These are phyloP conservation scores for Erannis defoliaria DNA, from an alignment of 2,888 invertebrate genomes.

Conservation along the genomic window DNA sequence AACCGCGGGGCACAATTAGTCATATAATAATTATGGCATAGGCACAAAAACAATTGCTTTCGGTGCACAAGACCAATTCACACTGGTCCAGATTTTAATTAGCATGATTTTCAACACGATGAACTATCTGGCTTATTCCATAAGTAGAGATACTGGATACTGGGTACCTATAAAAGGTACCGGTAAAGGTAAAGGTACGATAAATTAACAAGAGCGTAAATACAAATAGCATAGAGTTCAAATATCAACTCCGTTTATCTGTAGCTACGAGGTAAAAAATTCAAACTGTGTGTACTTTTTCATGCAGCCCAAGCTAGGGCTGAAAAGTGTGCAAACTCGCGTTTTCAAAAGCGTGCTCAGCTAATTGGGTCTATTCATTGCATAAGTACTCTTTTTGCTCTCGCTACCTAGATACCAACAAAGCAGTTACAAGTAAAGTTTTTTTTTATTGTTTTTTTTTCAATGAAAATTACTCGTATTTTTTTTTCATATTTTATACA, in stretches of 20 bases:
- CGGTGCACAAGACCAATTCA: too few relatives aligned
- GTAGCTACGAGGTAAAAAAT: neutral
- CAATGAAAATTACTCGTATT: too few relatives aligned
- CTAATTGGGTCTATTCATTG: constrained; percentile 50
- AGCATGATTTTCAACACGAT: too few relatives aligned
- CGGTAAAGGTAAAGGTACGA: too few relatives aligned
- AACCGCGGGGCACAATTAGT: too few relatives aligned
- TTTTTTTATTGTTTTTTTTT: neutral
- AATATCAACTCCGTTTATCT: neutral
- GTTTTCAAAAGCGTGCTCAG: constrained; percentile 16
- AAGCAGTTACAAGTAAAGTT: neutral
- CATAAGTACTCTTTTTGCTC: constrained; percentile 34
- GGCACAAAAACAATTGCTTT: too few relatives aligned
- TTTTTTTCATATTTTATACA: too few relatives aligned
- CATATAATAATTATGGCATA: too few relatives aligned
- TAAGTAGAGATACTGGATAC: too few relatives aligned
- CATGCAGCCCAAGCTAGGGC: neutral
- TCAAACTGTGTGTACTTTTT: neutral
- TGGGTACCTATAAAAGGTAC: too few relatives aligned
- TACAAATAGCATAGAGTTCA: neutral
- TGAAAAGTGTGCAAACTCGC: constrained; percentile 11
- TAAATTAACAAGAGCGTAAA: neutral
- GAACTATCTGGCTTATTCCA: too few relatives aligned
- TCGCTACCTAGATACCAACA: neutral
- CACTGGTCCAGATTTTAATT: too few relatives aligned